Evolutionary conservation across 2,888 invertebrate genomes (phyloP).

Genomic region (Tipula vernalis): DNA sequence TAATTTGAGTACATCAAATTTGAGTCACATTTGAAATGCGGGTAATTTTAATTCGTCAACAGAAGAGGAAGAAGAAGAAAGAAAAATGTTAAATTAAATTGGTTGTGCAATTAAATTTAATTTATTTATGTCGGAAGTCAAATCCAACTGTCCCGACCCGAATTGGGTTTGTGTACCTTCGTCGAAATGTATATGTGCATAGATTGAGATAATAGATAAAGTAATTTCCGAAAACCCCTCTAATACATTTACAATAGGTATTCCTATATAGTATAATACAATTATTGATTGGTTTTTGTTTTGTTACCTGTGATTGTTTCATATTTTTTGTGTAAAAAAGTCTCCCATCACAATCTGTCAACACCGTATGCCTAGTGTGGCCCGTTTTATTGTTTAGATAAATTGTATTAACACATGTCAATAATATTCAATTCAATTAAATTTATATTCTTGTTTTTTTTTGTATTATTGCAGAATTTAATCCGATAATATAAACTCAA

Average conservation of each 20-base stretch:
- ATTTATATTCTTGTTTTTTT: not conserved
- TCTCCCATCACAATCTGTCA: not conserved
- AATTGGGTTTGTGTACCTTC: not conserved
- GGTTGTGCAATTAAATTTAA: not conserved
- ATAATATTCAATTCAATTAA: not conserved
- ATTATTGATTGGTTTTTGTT: not conserved
- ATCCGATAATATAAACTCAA: not conserved
- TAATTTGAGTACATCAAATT: not conserved
- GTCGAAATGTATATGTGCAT: not conserved
- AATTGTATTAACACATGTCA: not conserved
- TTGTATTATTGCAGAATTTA: not conserved
- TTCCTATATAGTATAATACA: not conserved
- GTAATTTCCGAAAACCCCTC: not conserved
- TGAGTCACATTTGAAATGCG: not conserved
- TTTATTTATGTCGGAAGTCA: not conserved
- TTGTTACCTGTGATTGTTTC: not conserved
- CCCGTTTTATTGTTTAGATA: not conserved
- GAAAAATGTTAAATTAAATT: not conserved
- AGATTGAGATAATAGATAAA: not conserved
- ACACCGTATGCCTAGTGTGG: not conserved
- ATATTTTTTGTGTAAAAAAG: not conserved
- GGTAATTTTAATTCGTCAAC: not conserved
- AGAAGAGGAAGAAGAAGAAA: not conserved
- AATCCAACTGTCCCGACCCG: not conserved
- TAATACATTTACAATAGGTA: not conserved